phyloP scores from a whole-genome alignment of 2,888 invertebrate genomes.

The Electrophaes corylata region DNA sequence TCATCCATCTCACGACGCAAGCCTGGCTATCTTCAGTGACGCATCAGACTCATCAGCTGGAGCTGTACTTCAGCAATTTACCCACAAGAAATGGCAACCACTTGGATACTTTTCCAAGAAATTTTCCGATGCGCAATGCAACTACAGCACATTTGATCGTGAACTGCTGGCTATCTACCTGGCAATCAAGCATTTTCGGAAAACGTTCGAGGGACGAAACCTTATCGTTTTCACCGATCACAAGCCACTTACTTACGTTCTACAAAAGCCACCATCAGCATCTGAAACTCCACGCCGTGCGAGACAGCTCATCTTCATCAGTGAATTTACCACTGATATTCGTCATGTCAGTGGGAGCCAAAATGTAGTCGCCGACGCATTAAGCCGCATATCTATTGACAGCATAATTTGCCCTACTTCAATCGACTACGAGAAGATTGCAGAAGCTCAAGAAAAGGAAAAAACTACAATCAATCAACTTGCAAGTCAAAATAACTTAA shows the following conservation, averaged over 20 bases:
- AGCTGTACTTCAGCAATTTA: neutral
- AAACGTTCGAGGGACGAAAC: neutral
- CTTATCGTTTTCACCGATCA: neutral
- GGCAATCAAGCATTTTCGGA: neutral
- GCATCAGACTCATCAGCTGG: too few species aligned
- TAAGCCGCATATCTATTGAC: neutral
- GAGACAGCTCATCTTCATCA: neutral
- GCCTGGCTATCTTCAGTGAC: too few species aligned
- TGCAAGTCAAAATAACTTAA: too few species aligned
- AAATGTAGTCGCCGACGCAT: neutral
- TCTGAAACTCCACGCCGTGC: neutral
- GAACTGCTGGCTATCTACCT: neutral
- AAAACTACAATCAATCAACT: too few species aligned
- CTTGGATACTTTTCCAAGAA: neutral
- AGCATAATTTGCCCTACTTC: neutral
- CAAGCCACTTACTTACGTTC: neutral
- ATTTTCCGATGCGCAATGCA: neutral
- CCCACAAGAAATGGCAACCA: neutral
- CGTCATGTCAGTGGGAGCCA: neutral
- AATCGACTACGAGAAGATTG: neutral
- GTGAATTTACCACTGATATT: neutral
- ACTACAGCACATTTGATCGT: neutral
- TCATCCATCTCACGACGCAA: too few species aligned
- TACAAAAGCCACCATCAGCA: neutral
- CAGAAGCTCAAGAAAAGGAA: neutral